phyloP scores from a whole-genome alignment of 2,113 vertebrate genomes.

The Zosterops pallidus region DNA sequence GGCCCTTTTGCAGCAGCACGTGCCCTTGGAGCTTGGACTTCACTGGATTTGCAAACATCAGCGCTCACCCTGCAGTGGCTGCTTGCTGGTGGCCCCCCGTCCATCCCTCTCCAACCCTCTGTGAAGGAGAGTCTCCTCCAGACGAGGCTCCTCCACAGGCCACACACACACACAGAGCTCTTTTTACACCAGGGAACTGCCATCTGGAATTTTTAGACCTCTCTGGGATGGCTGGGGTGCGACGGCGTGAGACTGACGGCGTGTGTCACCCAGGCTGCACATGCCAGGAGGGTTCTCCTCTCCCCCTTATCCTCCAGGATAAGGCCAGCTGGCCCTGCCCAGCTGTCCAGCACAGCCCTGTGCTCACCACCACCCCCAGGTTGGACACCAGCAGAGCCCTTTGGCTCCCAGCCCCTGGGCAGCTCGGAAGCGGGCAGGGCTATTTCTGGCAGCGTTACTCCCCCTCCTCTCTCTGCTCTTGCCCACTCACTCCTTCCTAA shows the following conservation, averaged over 20 bases:
- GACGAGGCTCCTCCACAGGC: neutral
- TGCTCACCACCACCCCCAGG: no score
- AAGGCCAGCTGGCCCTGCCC: rapidly evolving
- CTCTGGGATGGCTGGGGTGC: neutral
- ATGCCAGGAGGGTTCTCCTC: neutral
- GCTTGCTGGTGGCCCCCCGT: rapidly evolving
- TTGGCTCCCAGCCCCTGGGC: neutral
- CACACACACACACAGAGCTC: neutral
- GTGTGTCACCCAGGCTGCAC: neutral
- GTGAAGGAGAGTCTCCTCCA: neutral
- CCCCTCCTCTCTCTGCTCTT: neutral
- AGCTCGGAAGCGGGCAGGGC: neutral
- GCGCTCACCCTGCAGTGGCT: rapidly evolving
- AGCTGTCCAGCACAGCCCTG: rapidly evolving
- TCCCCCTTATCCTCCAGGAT: no score
- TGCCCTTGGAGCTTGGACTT: neutral
- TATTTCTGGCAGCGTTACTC: neutral
- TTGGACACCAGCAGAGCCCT: neutral
- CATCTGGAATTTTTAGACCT: neutral
- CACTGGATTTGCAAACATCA: neutral
- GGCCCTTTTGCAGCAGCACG: neutral
- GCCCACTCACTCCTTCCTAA: neutral
- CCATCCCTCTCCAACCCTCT: neutral
- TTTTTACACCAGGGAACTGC: neutral
- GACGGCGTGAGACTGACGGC: rapidly evolving